phyloP scores from a whole-genome alignment of 2,113 vertebrate genomes.

The Phasianus colchicus region DNA sequence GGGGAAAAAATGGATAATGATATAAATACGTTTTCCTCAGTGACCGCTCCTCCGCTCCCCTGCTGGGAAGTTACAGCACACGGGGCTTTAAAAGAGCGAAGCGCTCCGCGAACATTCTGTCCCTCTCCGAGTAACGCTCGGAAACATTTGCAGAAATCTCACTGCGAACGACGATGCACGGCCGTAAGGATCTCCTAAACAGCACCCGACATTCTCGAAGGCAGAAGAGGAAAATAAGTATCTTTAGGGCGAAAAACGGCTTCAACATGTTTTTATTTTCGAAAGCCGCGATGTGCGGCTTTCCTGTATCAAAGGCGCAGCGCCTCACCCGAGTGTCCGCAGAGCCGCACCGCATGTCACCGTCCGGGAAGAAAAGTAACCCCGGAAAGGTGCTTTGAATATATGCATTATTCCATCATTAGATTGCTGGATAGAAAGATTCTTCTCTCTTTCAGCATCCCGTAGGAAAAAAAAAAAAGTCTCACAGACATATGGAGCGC shows the following conservation, averaged over 20 bases:
- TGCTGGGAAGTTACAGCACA: not conserved
- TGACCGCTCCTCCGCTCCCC: not conserved
- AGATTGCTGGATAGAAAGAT: slow-evolving; percentile 27
- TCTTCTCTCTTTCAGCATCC: slow-evolving; percentile 62
- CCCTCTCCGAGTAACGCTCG: not conserved
- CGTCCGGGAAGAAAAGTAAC: slow-evolving; percentile 41
- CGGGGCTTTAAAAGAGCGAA: not conserved
- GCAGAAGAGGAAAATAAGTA: not conserved
- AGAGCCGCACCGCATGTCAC: not conserved
- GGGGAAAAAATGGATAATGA: not conserved
- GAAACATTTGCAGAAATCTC: not conserved
- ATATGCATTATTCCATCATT: slow-evolving; percentile 22
- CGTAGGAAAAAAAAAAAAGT: slow-evolving; percentile 27
- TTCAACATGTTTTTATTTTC: not conserved
- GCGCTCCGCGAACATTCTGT: not conserved
- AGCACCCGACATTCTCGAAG: not conserved
- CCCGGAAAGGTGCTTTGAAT: slow-evolving; percentile 38
- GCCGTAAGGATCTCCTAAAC: not conserved
- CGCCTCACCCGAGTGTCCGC: not conserved
- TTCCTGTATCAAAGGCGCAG: not conserved
- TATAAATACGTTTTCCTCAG: not conserved
- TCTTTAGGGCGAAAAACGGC: not conserved
- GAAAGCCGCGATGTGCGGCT: not conserved
- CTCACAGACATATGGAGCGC: slow-evolving; percentile 49
- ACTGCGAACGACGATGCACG: not conserved